A percentile compares a stretch with the other conserved stretches of the same genome.
Conservation (phyloP, 2,888 invertebrate species). For the Thymelicus sylvestris region DNA sequence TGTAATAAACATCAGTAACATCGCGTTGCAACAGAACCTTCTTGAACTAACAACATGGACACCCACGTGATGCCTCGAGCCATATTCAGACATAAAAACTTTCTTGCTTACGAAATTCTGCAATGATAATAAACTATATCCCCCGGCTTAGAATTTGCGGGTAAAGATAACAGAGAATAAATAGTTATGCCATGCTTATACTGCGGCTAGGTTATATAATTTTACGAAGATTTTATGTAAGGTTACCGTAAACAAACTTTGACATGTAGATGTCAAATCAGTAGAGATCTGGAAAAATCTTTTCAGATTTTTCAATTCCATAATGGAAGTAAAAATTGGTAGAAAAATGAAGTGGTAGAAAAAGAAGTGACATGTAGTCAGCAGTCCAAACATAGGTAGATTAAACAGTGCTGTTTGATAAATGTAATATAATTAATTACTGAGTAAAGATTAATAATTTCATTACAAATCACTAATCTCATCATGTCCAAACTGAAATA, state of each 20-base stretch:
- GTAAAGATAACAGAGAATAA: neutral
- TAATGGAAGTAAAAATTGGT: no score
- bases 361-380: no score
- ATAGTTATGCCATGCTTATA: neutral
- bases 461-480: no score
- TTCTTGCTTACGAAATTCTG: constrained; percentile 34
- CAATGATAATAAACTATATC: constrained; percentile 30
- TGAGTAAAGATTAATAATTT: no score
- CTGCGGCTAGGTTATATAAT: neutral
- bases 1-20: constrained; percentile 39
- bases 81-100: constrained; percentile 30
- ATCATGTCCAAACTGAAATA: no score
- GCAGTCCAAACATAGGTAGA: no score
- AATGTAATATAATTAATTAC: no score
- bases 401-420: no score
- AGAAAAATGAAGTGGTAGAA: no score
- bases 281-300: neutral
- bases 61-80: constrained; percentile 32
- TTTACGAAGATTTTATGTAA: neutral
- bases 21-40: constrained; percentile 38
- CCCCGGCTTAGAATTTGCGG: constrained; percentile 16
- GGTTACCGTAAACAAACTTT: neutral
- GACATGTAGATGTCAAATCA: no score
- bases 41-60: constrained; percentile 16
- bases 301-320: no score